Conservation (phyloP, 1,140 invertebrate species). For the Cotesia vestalis region DNA sequence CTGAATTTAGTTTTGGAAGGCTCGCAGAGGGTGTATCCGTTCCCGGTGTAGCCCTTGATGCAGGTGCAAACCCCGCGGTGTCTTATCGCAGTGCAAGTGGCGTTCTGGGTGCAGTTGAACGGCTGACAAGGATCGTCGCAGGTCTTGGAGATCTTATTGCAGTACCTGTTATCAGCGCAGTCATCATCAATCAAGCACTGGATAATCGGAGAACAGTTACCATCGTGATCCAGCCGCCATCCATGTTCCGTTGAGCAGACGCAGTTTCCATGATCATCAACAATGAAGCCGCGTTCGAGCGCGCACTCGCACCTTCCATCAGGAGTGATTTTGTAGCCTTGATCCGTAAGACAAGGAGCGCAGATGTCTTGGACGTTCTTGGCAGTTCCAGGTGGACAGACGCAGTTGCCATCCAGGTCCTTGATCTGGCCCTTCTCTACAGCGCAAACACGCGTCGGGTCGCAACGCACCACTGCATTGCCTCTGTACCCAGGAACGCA, state of each 20-base stretch:
- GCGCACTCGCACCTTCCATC: slow-evolving; percentile 83
- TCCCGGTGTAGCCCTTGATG: slow-evolving; percentile 74
- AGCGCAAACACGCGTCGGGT: slow-evolving; percentile 74
- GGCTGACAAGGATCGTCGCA: slow-evolving; percentile 80
- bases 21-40: slow-evolving; percentile 75
- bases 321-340: slow-evolving; percentile 78
- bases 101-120: slow-evolving; percentile 78
- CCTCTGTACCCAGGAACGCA: slow-evolving; percentile 86
- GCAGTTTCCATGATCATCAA: slow-evolving; percentile 80
- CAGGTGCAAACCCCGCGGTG: slow-evolving; percentile 83
- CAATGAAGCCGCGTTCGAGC: slow-evolving; percentile 76
- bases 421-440: slow-evolving; percentile 77
- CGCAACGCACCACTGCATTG: slow-evolving; percentile 81
- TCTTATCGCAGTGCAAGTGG: slow-evolving; percentile 80
- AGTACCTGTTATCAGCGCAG: slow-evolving; percentile 80
- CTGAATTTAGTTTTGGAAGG: slow-evolving; percentile 63
- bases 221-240: slow-evolving; percentile 72
- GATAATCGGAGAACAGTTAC: slow-evolving; percentile 71
- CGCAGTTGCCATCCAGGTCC: slow-evolving; percentile 76
- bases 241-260: slow-evolving; percentile 78
- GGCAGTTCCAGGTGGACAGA: slow-evolving; percentile 79
- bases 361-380: slow-evolving; percentile 81
- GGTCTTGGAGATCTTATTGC: slow-evolving; percentile 72
- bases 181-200: slow-evolving; percentile 79
- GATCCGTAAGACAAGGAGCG: slow-evolving; percentile 74